phyloP scores from a whole-genome alignment of 2,888 invertebrate genomes.

The Pammene aurita region DNA sequence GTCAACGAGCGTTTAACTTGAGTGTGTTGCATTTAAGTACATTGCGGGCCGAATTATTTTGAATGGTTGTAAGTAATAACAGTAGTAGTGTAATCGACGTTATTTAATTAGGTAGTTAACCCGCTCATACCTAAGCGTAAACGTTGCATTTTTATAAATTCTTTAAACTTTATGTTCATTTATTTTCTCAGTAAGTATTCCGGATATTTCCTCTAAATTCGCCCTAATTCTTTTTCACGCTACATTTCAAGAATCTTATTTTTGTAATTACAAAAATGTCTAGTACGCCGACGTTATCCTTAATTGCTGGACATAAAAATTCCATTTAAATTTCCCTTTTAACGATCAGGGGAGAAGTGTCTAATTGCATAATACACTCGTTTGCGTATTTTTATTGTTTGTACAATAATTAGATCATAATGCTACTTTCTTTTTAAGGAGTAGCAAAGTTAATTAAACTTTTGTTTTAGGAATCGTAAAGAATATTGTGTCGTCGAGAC shows the following conservation, averaged over 20 bases:
- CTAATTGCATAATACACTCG: slow-evolving; percentile 84
- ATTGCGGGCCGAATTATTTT: too few relatives aligned
- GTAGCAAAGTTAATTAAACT: slow-evolving; percentile 74
- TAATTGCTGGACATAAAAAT: slow-evolving; percentile 84
- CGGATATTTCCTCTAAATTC: slow-evolving; percentile 73
- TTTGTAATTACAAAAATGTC: slow-evolving; percentile 84
- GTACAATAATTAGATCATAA: slow-evolving; percentile 83
- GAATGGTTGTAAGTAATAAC: too few relatives aligned
- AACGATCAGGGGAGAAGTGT: slow-evolving; percentile 81
- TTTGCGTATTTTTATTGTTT: slow-evolving; percentile 83
- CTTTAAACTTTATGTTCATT: neutral
- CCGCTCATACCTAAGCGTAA: neutral
- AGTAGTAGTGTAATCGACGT: too few relatives aligned
- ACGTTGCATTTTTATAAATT: neutral
- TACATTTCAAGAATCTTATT: slow-evolving; percentile 84
- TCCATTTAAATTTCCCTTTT: slow-evolving; percentile 85
- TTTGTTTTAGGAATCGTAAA: slow-evolving; percentile 68
- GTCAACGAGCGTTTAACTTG: too few relatives aligned
- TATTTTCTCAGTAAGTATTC: slow-evolving; percentile 56
- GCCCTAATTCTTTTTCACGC: slow-evolving; percentile 83
- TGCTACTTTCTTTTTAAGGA: slow-evolving; percentile 74
- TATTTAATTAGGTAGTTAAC: neutral
- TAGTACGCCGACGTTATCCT: slow-evolving; percentile 83
- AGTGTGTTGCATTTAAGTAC: too few relatives aligned
- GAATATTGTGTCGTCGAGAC: slow-evolving; percentile 64